Conservation (phyloP, 2,888 invertebrate species). For the Pterobdella sp. region DNA sequence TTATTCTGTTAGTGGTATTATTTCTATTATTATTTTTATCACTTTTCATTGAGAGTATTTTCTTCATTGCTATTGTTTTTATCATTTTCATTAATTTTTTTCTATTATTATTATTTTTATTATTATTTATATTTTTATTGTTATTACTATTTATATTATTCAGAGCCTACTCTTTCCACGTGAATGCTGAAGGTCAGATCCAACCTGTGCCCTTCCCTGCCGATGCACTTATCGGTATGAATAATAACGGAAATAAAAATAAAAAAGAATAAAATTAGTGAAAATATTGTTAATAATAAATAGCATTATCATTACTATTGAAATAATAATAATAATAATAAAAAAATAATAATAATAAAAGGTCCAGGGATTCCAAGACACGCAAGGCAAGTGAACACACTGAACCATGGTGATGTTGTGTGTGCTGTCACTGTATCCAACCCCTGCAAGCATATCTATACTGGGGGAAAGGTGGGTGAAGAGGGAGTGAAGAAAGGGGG, state of each 20-base stretch:
- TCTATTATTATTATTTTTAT: not conserved
- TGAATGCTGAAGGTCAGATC: slow-evolving; percentile 58
- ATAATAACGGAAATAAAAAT: too few species aligned
- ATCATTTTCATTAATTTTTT: not conserved
- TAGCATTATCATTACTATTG: too few species aligned
- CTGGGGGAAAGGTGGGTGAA: slow-evolving; percentile 70
- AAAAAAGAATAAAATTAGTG: too few species aligned
- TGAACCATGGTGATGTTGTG: slow-evolving; percentile 92
- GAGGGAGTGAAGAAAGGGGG: not conserved
- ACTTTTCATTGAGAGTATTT: not conserved
- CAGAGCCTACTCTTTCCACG: slow-evolving; percentile 90
- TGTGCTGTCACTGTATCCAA: slow-evolving; percentile 87
- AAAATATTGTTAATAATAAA: too few species aligned
- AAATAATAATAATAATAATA: too few species aligned
- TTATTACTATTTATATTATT: slow-evolving; percentile 29
- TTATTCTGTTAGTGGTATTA: not conserved
- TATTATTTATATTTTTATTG: not conserved
- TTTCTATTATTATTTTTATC: not conserved
- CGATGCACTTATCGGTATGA: slow-evolving; percentile 78
- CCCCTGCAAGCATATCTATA: slow-evolving; percentile 60
- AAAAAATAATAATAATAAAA: too few species aligned
- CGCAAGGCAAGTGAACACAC: slow-evolving; percentile 79
- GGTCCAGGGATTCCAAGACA: slow-evolving; percentile 86
- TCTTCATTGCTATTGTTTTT: not conserved
- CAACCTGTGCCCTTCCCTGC: slow-evolving; percentile 87